A percentile compares a stretch with the other conserved stretches of the same genome.
These are phyloP conservation scores for Drosophila tanythrix DNA, from an alignment of 2,888 invertebrate species.

Conservation along the genomic window DNA sequence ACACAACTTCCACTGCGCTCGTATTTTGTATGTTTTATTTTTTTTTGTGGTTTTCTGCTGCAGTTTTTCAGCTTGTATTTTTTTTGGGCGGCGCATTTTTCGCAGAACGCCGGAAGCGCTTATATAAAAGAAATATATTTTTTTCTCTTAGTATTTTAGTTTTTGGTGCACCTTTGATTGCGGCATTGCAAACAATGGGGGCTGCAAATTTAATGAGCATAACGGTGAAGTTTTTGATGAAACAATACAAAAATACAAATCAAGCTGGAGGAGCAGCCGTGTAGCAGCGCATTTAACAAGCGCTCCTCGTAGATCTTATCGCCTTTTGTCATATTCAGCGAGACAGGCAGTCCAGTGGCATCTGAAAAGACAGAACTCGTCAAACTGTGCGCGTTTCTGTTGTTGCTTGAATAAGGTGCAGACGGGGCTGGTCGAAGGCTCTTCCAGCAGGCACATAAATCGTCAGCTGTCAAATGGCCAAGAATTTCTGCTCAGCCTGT, in stretches of 20 bases:
- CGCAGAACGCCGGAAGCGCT: conserved; percentile 78
- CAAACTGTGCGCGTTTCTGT: conserved; percentile 27
- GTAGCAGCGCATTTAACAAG: conserved; percentile 63
- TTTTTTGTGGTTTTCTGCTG: conserved; percentile 7
- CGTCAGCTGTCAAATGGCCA: conserved; percentile 81
- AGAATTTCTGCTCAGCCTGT: conserved; percentile 58
- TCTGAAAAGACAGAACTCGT: conserved; percentile 44
- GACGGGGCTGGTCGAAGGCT: conserved; percentile 20
- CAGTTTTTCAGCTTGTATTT: conserved; percentile 23
- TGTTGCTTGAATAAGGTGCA: conserved; percentile 24
- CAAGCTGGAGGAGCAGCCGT: conserved; percentile 3
- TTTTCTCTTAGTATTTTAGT: conserved; percentile 17
- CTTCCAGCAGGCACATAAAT: conserved; percentile 70
- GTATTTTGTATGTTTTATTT: conserved; percentile 28
- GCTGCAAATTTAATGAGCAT: conserved; percentile 79
- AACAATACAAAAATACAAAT: conserved; percentile 69
- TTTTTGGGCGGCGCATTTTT: conserved; percentile 58
- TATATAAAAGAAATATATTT: conserved; percentile 64
- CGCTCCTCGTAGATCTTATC: conserved; percentile 74
- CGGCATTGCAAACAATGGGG: conserved; percentile 56
- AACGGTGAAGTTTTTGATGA: conserved; percentile 80
- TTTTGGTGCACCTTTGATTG: conserved; percentile 54
- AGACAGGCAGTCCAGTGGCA: conserved; percentile 66
- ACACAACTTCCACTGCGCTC: conserved; percentile 79
- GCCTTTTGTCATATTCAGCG: conserved; percentile 75